Percentiles rank a stretch among this genome's conserved stretches.
These are phyloP conservation scores for Lepidurus couesii DNA, from an alignment of 1,140 invertebrate species.

Conservation along the genomic window DNA sequence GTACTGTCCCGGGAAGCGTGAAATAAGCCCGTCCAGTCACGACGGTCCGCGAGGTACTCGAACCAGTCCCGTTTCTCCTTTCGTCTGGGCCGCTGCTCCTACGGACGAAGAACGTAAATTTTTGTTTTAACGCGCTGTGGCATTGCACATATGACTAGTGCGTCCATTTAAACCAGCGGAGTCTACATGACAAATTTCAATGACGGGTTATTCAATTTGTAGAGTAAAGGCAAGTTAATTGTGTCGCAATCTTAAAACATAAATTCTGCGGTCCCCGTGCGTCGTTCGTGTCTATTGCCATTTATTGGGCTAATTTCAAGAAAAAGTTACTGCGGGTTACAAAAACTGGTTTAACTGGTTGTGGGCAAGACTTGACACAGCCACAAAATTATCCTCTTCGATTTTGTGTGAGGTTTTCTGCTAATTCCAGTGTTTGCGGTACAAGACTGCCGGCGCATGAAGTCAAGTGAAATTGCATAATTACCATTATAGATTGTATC, in stretches of 20 bases:
- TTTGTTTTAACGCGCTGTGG: not conserved
- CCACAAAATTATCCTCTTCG: too few species aligned
- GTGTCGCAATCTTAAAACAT: not conserved
- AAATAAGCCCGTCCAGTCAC: conserved; percentile 13
- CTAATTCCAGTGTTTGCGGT: too few species aligned
- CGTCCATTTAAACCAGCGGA: not conserved
- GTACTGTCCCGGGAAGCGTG: not conserved
- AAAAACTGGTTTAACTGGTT: not conserved
- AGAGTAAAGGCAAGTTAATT: not conserved
- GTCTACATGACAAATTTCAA: not conserved
- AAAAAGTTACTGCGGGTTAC: not conserved
- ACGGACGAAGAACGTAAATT: not conserved
- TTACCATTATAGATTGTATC: too few species aligned
- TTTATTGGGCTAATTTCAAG: not conserved
- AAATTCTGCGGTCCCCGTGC: not conserved
- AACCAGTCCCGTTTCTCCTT: conserved; percentile 1
- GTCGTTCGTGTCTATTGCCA: not conserved
- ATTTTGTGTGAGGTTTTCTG: too few species aligned
- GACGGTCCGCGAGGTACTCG: not conserved
- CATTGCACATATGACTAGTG: not conserved
- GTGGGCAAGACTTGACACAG: not conserved
- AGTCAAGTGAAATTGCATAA: too few species aligned
- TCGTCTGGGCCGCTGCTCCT: not conserved
- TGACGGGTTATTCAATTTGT: not conserved
- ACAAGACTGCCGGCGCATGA: too few species aligned